Conservation (phyloP, 2,797 vertebrate species). For the Danio jaintianensis region DNA sequence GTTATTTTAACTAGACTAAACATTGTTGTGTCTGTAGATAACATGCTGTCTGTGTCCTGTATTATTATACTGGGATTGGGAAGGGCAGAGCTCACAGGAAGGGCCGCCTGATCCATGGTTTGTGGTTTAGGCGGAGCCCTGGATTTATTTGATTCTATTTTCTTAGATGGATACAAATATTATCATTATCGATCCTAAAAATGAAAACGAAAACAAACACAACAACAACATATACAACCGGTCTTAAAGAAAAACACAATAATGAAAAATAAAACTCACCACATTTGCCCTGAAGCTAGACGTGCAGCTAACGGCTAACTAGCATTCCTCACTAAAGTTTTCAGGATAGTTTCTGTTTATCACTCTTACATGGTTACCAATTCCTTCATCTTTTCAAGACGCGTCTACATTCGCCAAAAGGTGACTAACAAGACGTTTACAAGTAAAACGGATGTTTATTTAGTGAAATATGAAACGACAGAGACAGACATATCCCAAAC, state of each 20-base stretch:
- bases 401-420: background rate
- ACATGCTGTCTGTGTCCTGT: background rate
- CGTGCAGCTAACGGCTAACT: constrained; percentile 39
- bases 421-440: background rate
- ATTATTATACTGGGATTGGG: background rate
- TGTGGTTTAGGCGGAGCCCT: constrained; percentile 40
- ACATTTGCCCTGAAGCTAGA: background rate
- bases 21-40: background rate
- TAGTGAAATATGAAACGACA: background rate
- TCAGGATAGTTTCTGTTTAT: constrained; percentile 10
- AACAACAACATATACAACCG: background rate
- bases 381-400: background rate
- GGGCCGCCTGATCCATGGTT: constrained; percentile 27
- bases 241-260: background rate
- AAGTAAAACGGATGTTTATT: background rate
- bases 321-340: constrained; percentile 43
- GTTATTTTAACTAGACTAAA: background rate
- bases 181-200: background rate
- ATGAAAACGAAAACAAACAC: too few species aligned
- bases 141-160: background rate
- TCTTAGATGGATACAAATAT: too few species aligned
- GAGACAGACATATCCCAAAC: constrained; percentile 27
- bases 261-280: background rate
- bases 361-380: background rate
- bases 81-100: constrained; percentile 7